Percentiles rank a stretch among this genome's conserved stretches.
Evolutionary conservation across 2,797 vertebrate genomes (phyloP).

Genomic region (Channa striata): DNA sequence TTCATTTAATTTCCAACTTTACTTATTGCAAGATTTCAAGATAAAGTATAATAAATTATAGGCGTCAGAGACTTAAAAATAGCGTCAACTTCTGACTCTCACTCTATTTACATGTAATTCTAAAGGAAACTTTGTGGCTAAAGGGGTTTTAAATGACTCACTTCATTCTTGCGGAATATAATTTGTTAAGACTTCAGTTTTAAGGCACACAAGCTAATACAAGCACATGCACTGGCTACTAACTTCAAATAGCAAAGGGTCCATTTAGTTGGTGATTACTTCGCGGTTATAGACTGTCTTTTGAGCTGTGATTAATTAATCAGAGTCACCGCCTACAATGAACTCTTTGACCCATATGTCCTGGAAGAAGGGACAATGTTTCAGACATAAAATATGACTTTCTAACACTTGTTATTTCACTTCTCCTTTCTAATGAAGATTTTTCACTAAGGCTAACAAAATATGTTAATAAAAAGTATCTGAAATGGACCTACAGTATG

Average conservation of each 20-base stretch:
- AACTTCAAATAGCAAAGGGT: background rate
- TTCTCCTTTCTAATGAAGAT: slow-evolving; percentile 11
- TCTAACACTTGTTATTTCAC: background rate
- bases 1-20: background rate
- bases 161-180: background rate
- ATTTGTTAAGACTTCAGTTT: background rate
- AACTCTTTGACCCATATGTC: background rate
- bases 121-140: background rate
- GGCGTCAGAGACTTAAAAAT: background rate
- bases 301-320: background rate
- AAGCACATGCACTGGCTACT: too few species aligned
- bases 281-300: background rate
- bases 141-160: background rate
- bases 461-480: background rate
- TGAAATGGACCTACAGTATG: background rate
- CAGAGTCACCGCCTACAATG: background rate
- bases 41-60: background rate
- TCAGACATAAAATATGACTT: slow-evolving; percentile 4
- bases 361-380: background rate
- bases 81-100: background rate
- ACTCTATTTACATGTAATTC: background rate
- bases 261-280: background rate
- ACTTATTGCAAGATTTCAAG: background rate
- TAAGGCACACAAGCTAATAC: background rate
- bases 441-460: background rate